Base-by-base conservation (phyloP, 2,113 vertebrate genomes). In the Urocynchramus pylzowi region DNA sequence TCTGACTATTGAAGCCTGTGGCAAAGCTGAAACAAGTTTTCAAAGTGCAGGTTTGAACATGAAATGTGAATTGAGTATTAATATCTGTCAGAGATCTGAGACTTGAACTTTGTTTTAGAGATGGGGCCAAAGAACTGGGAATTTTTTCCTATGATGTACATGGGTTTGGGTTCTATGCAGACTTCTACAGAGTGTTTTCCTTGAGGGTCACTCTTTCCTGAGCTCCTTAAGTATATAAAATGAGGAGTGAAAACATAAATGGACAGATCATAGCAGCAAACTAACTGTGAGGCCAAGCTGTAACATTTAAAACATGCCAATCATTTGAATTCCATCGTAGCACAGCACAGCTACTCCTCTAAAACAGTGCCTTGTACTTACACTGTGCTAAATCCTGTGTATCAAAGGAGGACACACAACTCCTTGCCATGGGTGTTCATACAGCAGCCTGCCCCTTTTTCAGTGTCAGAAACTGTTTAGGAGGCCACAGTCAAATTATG, bases 111-210 rank as follows among this genome's bases (percentile, higher is more conserved):
- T 35, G 52, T 52, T 84, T 67, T 78, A 44, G 69, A 79, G 33
- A 60, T 17, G 53, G 11, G 33, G 69, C 61, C 67, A 94, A 68
- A 47, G 41, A 37, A 84, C 86, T 92, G 49, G 69, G 81, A 87
- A 35, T 73, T 92, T 63, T 87, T 95, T 94, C 92, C 85, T 93
- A 11, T 93, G 64, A 45, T 60, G 75, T 87, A 19, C 70, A 68
- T 87, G 93, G 91, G 73, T 61, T 70, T 17, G 11, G 17, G 47
- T 76, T 97, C 91, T 94, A n/a, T 63, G 56, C 70, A 84, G 84
- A 81, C 63, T 95, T 98, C 54, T 76, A 84, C 45, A 13, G 74
- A 80, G 50, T 74, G 50, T 91, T 67, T 59, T 88, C 53, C 41
- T 90, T 60, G 64, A 74, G 33, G 41, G 35, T 79, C 21, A 26